Conservation (phyloP, 2,113 vertebrate species). For the Perognathus longimembris region DNA sequence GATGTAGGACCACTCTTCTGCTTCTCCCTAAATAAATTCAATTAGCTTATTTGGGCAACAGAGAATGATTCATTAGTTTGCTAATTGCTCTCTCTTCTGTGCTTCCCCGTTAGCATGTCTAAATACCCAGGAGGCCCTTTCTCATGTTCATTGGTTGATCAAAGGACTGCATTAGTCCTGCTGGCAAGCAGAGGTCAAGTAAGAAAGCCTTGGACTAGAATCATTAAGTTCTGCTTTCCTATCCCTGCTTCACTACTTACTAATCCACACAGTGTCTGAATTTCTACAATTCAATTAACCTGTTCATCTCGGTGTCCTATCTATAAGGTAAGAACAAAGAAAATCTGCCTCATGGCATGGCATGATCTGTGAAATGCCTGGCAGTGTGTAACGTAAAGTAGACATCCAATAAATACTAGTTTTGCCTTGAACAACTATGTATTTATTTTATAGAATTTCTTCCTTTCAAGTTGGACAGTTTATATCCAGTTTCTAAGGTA, state of each 20-base stretch:
- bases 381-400: neutral
- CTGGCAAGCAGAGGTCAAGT: neutral
- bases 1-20: neutral
- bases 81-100: slow-evolving; percentile 51
- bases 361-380: neutral
- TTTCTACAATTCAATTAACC: neutral
- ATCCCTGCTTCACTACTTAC: neutral
- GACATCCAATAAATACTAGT: neutral
- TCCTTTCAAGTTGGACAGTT: neutral
- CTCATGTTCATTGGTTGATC: slow-evolving; percentile 1
- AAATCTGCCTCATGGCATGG: neutral
- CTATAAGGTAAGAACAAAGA: neutral
- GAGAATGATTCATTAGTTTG: slow-evolving; percentile 59
- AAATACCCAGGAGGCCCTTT: slow-evolving; percentile 12
- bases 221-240: neutral
- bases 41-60: slow-evolving; percentile 66
- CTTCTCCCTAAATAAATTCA: slow-evolving; percentile 61
- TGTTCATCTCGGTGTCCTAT: neutral
- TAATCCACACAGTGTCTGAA: neutral
- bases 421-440: neutral
- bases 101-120: neutral
- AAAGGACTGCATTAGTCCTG: slow-evolving; percentile 16
- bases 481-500: neutral
- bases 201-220: neutral
- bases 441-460: slow-evolving; percentile 2